Conservation (phyloP, 2,113 vertebrate genomes). For the Lasiurus borealis region DNA sequence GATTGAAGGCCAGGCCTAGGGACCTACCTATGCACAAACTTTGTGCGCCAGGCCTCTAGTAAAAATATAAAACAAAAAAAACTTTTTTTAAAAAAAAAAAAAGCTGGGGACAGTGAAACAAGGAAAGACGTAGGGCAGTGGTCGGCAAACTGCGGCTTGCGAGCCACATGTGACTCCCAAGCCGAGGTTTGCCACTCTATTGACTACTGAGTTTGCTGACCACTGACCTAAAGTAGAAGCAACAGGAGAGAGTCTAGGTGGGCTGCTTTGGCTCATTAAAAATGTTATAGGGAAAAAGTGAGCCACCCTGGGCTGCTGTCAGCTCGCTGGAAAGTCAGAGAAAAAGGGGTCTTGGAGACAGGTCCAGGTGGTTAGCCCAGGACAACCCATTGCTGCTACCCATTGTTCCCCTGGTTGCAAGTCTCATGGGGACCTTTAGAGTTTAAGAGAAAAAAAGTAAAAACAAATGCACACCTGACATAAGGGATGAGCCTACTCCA, state of each 20-base stretch:
- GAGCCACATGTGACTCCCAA: no score
- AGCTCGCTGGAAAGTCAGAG: neutral
- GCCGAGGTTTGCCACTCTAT: no score
- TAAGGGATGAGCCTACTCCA: neutral
- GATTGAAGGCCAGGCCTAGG: no score
- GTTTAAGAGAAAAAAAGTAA: neutral
- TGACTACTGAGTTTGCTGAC: no score
- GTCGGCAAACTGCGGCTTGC: no score
- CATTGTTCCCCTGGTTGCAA: neutral
- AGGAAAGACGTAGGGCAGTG: neutral
- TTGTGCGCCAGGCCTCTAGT: no score
- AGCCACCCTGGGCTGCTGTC: neutral
- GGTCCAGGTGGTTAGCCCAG: neutral
- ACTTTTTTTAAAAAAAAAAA: no score
- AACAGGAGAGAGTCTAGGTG: neutral
- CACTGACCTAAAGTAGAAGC: neutral
- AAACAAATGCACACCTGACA: neutral
- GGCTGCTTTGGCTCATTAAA: neutral
- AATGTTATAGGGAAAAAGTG: neutral
- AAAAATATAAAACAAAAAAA: no score
- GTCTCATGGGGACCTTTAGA: neutral
- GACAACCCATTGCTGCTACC: neutral
- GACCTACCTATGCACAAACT: no score
- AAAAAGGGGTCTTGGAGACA: neutral
- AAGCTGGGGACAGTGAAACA: neutral